Percentiles rank a stretch among this genome's conserved stretches.
Evolutionary conservation across 2,113 vertebrate species (phyloP).

Genomic region (Mormoops blainvillei): DNA sequence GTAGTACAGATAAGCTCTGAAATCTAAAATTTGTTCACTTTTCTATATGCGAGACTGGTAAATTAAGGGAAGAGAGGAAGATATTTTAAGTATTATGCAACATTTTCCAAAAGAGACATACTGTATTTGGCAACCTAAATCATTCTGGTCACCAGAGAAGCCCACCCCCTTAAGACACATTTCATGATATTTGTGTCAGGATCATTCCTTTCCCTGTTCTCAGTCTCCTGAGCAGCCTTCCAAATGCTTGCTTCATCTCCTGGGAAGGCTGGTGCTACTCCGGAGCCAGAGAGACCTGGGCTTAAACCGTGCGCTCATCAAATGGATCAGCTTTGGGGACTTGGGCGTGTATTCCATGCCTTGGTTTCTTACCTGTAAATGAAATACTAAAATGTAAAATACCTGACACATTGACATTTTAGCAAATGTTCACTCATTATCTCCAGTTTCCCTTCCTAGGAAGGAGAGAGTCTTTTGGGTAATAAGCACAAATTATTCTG

Average conservation of each 20-base stretch:
- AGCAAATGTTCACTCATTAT: background rate
- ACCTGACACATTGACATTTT: background rate
- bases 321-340: background rate
- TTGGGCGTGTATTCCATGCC: background rate
- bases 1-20: constrained; percentile 50
- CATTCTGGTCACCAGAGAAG: background rate
- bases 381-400: background rate
- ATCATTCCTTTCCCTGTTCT: background rate
- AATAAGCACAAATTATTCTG: background rate
- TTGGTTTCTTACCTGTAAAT: background rate
- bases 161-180: background rate
- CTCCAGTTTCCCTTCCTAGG: background rate
- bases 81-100: background rate
- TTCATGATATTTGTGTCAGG: background rate
- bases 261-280: background rate
- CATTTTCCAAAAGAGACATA: background rate
- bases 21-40: background rate
- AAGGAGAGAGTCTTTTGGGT: background rate
- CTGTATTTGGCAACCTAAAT: background rate
- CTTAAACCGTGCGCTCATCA: background rate
- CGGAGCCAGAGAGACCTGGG: background rate
- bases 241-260: background rate
- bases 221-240: background rate
- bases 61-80: background rate
- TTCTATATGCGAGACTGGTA: background rate